A percentile compares a stretch with the other conserved stretches of the same genome.
phyloP scores from a whole-genome alignment of 2,113 vertebrate species.

The Triplophysa siluroides region DNA sequence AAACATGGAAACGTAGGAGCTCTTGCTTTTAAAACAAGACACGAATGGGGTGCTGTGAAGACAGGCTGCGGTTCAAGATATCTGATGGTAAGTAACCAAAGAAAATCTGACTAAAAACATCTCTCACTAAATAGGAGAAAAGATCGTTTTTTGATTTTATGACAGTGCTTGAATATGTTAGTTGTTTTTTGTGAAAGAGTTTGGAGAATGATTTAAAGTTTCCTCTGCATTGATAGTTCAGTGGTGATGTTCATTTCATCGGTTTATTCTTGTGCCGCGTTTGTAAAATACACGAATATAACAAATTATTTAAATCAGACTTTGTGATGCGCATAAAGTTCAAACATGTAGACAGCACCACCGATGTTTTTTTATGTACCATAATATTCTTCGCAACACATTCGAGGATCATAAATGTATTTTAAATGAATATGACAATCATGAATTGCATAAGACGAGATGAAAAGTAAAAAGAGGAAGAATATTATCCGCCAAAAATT shows the following conservation, averaged over 20 bases:
- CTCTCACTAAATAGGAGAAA: too few relatives aligned
- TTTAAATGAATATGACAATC: too few relatives aligned
- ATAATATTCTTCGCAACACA: too few relatives aligned
- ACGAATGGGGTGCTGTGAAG: conserved; percentile 7
- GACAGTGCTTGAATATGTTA: not conserved
- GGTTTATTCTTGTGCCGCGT: not conserved
- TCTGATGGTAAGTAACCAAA: conserved; percentile 18
- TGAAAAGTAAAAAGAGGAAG: too few relatives aligned
- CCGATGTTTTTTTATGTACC: too few relatives aligned
- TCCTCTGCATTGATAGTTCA: not conserved
- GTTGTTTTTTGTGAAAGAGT: not conserved
- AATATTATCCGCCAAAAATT: too few relatives aligned
- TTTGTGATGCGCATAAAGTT: too few relatives aligned
- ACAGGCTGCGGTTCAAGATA: not conserved
- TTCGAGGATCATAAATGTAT: too few relatives aligned
- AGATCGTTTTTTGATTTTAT: too few relatives aligned
- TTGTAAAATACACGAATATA: not conserved
- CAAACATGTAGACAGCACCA: too few relatives aligned
- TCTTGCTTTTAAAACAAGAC: not conserved
- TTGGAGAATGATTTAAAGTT: not conserved
- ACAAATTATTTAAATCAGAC: not conserved
- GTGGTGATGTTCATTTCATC: not conserved
- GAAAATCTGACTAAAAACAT: not conserved
- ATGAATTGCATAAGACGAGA: too few relatives aligned
- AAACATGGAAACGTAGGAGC: conserved; percentile 4